Conservation (phyloP, 2,797 vertebrate species). For the Brachyalestes nurse region DNA sequence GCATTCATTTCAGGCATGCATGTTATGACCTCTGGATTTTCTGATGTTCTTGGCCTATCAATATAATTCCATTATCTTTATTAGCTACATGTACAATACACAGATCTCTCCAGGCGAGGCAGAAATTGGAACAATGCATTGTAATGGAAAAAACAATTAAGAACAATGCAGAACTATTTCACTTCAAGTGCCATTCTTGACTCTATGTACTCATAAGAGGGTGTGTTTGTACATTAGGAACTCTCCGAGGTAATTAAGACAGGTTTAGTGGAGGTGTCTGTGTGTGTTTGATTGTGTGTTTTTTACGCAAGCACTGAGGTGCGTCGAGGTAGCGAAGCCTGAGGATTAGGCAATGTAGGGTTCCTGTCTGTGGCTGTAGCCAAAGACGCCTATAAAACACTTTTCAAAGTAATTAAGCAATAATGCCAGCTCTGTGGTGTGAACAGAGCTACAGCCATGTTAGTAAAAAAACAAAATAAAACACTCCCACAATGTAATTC, state of each 20-base stretch:
- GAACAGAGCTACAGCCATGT: constrained; percentile 15
- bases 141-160: constrained; percentile 69
- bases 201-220: constrained; percentile 35
- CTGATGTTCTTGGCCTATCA: not conserved
- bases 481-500: constrained; percentile 71
- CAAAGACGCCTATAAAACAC: constrained; percentile 70
- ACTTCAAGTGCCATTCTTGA: constrained; percentile 47
- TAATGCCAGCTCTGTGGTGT: constrained; percentile 69
- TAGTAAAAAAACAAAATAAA: constrained; percentile 40
- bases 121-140: constrained; percentile 57
- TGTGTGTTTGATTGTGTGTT: constrained; percentile 15
- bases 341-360: constrained; percentile 45
- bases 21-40: not conserved
- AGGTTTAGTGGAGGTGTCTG: constrained; percentile 49
- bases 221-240: constrained; percentile 15
- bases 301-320: constrained; percentile 31
- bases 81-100: not conserved
- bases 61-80: not conserved
- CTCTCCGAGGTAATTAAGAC: constrained; percentile 46
- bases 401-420: constrained; percentile 68
- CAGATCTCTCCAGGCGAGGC: not conserved
- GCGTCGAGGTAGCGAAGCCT: constrained; percentile 1
- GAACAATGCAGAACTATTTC: constrained; percentile 71
- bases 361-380: constrained; percentile 61
- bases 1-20: not conserved